phyloP scores from a whole-genome alignment of 2,888 invertebrate genomes.

The Sarcophaga caerulescens region DNA sequence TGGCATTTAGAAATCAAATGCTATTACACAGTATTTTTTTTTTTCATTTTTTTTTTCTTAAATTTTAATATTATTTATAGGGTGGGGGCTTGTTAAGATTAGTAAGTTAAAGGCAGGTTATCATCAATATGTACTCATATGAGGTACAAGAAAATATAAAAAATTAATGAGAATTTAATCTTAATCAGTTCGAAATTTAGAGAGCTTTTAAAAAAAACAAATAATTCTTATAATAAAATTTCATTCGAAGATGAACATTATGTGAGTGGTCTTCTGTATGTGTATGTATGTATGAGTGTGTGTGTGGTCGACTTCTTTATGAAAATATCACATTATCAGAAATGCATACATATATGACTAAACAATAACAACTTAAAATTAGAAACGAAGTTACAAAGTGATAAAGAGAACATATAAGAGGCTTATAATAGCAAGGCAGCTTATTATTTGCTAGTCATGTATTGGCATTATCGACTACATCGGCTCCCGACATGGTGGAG shows the following conservation, averaged over 20 bases:
- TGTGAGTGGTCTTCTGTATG: background rate
- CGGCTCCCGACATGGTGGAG: slow-evolving; percentile 49
- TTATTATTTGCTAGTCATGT: slow-evolving; percentile 38
- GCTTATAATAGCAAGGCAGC: slow-evolving; percentile 11
- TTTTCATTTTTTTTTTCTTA: too few species aligned
- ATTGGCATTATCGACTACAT: slow-evolving; percentile 58
- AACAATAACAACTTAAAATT: slow-evolving; percentile 66
- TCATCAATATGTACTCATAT: too few species aligned
- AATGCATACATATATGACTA: slow-evolving; percentile 69
- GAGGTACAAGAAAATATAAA: background rate
- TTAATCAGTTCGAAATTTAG: slow-evolving; percentile 47
- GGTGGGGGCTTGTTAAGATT: too few species aligned
- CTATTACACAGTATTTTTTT: too few species aligned
- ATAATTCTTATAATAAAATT: slow-evolving; percentile 40
- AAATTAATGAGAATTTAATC: slow-evolving; percentile 39
- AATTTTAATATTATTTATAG: too few species aligned
- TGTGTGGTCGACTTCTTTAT: slow-evolving; percentile 33
- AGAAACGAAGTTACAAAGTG: slow-evolving; percentile 58
- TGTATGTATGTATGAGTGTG: background rate
- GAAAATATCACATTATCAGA: slow-evolving; percentile 68
- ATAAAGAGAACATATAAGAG: slow-evolving; percentile 36
- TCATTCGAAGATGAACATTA: background rate
- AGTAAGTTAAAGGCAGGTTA: too few species aligned
- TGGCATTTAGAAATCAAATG: too few species aligned
- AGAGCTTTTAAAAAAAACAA: slow-evolving; percentile 15